Base-by-base conservation (phyloP, 2,888 invertebrate species). In the Pelosia muscerda region DNA sequence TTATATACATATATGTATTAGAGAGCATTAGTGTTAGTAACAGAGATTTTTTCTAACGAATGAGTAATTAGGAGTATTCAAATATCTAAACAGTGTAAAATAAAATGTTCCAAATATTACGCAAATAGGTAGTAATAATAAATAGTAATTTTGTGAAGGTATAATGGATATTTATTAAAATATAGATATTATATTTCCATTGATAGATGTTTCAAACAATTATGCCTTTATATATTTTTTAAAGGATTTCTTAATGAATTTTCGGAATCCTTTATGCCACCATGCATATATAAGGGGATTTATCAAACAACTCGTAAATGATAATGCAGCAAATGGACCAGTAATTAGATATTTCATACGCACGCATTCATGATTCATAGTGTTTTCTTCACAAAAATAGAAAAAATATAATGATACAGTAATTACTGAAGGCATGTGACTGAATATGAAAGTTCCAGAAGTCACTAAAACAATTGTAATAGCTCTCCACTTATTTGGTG, bases 251-350 rank as follows among this genome's bases (percentile, higher is more conserved):
- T 85, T 92, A 2, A 95, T 87, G 22, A 92, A 95, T 65, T 85
- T 92, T 77, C 96, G 92, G 78, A 96, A 96, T 0, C 96, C 96
- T 84, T 96, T 96, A 83, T 96, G 96, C 96, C 96, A 96, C 96
- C 96, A 96, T 0, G 96, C 96, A 81, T 96, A 96, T 75, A 96
- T 96, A 28, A 96, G 84, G 0, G 96, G 96, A 83, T 96, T 96
- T 0, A 96, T 79, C 58, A 96, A 83, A 76, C 96, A 96, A 78
- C 96, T 96, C 0, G 94, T 79, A 75, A 96, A 95, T 0, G 96
- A 96, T 60, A 96, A 84, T 31, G 96, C 94, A 0, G 96, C 95
- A 56, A 96, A 82, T 0, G 96, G 96, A 60, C 96, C 96, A 0
- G 95, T 95, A 1, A 96, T 90, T 55, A 96, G 87, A 25, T 93